Conservation (phyloP, 2,888 invertebrate species). For the Acronicta aceris region DNA sequence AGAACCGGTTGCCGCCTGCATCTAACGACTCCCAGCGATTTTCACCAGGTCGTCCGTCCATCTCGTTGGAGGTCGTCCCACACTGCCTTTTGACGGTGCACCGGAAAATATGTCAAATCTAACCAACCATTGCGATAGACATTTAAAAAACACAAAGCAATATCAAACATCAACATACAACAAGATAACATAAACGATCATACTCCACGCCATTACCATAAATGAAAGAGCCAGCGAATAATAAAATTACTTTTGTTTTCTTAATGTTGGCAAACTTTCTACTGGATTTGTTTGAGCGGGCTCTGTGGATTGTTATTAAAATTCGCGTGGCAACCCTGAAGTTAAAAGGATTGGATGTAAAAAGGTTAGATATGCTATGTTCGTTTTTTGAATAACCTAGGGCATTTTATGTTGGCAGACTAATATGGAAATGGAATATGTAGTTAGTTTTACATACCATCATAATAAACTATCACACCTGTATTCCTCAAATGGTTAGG, state of each 20-base stretch:
- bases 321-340: constrained; percentile 71
- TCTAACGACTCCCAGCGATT: too few relatives aligned
- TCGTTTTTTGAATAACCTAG: constrained; percentile 35
- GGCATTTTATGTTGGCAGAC: neutral
- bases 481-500: too few relatives aligned
- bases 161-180: constrained; percentile 3
- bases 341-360: constrained; percentile 72
- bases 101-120: too few relatives aligned
- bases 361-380: constrained; percentile 39
- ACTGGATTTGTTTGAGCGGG: constrained; percentile 67
- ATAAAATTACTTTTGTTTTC: constrained; percentile 76
- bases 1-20: too few relatives aligned
- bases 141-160: too few relatives aligned
- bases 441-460: too few relatives aligned
- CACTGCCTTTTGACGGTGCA: too few relatives aligned
- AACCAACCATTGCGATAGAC: too few relatives aligned
- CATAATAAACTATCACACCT: too few relatives aligned
- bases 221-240: constrained; percentile 63
- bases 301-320: constrained; percentile 77
- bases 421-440: neutral
- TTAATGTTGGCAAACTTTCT: constrained; percentile 73
- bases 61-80: too few relatives aligned
- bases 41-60: too few relatives aligned
- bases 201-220: constrained; percentile 49
- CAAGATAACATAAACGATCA: constrained; percentile 36